phyloP scores from a whole-genome alignment of 1,140 invertebrate species.

The Muscidifurax raptorellus region DNA sequence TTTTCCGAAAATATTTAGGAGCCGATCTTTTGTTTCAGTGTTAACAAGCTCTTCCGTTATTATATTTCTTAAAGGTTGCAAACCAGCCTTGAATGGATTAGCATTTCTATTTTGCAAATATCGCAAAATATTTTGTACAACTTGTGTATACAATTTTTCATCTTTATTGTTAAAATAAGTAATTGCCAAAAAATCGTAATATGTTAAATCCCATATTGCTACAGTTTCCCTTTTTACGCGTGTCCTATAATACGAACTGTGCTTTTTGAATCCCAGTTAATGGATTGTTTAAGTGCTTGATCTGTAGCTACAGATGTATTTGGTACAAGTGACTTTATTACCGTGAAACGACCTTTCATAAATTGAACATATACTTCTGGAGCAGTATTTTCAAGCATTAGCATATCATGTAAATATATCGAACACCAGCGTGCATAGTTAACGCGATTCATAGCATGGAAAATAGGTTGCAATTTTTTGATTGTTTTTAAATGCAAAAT shows the following conservation, averaged over 20 bases:
- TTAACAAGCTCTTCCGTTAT: conserved; percentile 13
- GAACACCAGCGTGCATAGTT: no score
- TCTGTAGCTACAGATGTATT: conserved; percentile 30
- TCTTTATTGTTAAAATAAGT: conserved; percentile 8
- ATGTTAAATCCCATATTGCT: conserved; percentile 11
- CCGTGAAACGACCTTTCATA: conserved; percentile 6
- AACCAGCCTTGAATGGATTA: background rate
- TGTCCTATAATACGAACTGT: background rate
- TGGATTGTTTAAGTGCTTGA: conserved; percentile 22
- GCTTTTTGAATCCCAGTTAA: background rate
- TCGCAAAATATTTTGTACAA: background rate
- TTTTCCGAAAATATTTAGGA: conserved; percentile 23
- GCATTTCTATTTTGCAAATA: background rate
- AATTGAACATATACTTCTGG: conserved; percentile 34
- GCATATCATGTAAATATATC: no score
- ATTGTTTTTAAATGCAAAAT: no score
- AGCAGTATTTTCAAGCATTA: background rate
- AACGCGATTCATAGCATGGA: no score
- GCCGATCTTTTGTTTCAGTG: background rate
- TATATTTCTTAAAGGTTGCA: conserved; percentile 35
- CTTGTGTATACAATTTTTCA: background rate
- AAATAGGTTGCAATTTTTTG: no score
- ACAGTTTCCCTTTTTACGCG: background rate
- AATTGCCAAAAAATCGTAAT: conserved; percentile 14
- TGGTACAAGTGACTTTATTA: background rate